Base-by-base conservation (phyloP, 2,797 vertebrate genomes). In the Muscicapa comitata region DNA sequence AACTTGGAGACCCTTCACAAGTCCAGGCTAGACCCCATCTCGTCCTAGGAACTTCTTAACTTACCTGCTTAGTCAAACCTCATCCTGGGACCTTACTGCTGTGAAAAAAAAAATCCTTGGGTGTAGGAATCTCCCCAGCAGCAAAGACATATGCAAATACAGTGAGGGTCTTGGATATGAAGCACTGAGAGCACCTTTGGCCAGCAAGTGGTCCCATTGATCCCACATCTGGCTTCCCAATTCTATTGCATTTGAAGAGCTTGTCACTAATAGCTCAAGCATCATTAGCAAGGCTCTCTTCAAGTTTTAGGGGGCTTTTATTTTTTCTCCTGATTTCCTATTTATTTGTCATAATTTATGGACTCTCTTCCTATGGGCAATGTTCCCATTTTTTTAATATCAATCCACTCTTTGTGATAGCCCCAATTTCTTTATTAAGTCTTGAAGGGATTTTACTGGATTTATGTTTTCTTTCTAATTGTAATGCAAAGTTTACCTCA, bases 381-480 rank as follows among this genome's bases (percentile, higher is more conserved):
- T 45, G 55, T 80, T n/a, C 9, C 10, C 7, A 2, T 26, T 74
- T 93, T 75, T 77, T 37, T 0, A 57, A 28, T 40, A 80, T 48
- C 23, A 40, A 67, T 55, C 15, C 19, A 70, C 6, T 88, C 19
- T 43, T 73, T 61, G 15, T 57, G 26, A 78, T n/a, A 26, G 6
- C 13, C 20, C 83, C 6, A 1, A 31, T 14, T 51, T 82, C 40
- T 51, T 26, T 70, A 28, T 66, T 73, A 54, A 83, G 31, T 24
- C 16, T 80, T 54, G 43, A 91, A 54, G 26, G 11, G 10, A 57
- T 59, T 89, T 75, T 53, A 50, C n/a, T 25, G 26, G 50, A 61
- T 62, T 66, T 87, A 61, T 16, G 9, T 42, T 89, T 75, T 84
- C 19, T 86, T 67, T 80, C 74, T 73, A 92, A 76, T n/a, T 58